phyloP scores from a whole-genome alignment of 2,113 vertebrate species.

The Loxodonta africana region DNA sequence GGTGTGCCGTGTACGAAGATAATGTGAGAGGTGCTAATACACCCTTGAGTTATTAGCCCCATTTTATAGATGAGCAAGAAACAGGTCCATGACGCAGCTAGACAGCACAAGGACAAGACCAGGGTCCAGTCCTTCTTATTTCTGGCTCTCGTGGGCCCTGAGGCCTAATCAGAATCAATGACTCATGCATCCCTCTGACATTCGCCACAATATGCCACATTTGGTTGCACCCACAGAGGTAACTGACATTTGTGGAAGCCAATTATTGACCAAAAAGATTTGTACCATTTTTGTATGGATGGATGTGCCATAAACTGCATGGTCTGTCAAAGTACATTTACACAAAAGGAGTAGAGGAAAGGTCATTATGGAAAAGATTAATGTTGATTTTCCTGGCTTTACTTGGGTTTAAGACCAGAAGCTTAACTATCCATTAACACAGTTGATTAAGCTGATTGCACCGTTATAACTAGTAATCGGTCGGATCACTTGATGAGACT shows the following conservation, averaged over 20 bases:
- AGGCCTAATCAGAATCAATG: background rate
- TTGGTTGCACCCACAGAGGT: background rate
- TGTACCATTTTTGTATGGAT: background rate
- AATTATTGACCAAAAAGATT: conserved; percentile 52
- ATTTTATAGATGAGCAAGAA: background rate
- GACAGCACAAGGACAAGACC: background rate
- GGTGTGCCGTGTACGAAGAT: background rate
- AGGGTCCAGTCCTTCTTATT: background rate
- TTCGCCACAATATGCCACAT: background rate
- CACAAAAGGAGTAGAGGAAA: conserved; percentile 10
- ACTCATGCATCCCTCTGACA: background rate
- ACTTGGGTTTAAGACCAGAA: conserved; percentile 57
- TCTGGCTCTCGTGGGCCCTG: background rate
- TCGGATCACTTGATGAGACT: conserved; percentile 75
- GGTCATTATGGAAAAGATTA: conserved; percentile 59
- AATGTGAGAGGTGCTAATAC: background rate
- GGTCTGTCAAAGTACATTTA: conserved; percentile 4
- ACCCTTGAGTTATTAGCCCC: background rate
- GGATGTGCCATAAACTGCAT: background rate
- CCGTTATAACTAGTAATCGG: conserved; percentile 60
- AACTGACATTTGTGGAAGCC: conserved; percentile 27
- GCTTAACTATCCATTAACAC: conserved; percentile 72
- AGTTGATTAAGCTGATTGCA: conserved; percentile 65
- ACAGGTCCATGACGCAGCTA: background rate
- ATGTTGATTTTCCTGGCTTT: conserved; percentile 63